Evolutionary conservation across 2,113 vertebrate species (phyloP), one percentile per base, ranked within the genome.

Genomic region (Ptychochromis oligacanthus): DNA sequence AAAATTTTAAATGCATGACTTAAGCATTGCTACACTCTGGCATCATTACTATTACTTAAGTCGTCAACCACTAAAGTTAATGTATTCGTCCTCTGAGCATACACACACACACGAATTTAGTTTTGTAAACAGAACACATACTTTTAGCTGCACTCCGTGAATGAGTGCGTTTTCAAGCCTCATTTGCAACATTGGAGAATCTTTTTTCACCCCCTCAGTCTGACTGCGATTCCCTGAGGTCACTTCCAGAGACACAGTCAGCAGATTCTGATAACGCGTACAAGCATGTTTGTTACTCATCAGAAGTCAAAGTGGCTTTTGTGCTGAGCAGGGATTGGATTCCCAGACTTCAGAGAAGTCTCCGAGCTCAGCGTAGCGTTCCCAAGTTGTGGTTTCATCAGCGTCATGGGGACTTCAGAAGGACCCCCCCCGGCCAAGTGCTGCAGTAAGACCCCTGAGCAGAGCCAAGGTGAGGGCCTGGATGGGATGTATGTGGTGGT

Each of bases 281-380:
- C 82, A 40, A 93, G 91, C 94, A 90, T 52, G 90, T 95, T 93
- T 94, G 93, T 91, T 85, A 87, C 89, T 89, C 84, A 89, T 88
- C 89, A 90, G 59, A 90, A 91, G 91, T 94, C 90, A 92, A 92
- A 91, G 81, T 85, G 26, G 70, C 58, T 89, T 88, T 80, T 26
- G 89, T 89, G 84, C 86, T 2, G 80, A 22, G 84, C 58, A 3
- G 59, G 84, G 77, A 43, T 88, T 87, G 75, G 77, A 88, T 62
- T 93, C 83, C 87, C 88, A 84, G 82, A 83, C 81, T 78, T 83
- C 84, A 79, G 36, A 70, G 86, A 59, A 67, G 46, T 77, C 82
- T 88, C 77, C 83, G 84, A 89, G 90, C 87, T 91, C 86, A 87
- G 80, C 52, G 52, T 24, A 84, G 80, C 64, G 57, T 92, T 77